These are phyloP conservation scores for Schrankia costaestrigalis DNA, from an alignment of 2,888 invertebrate species.

Conservation along the genomic window DNA sequence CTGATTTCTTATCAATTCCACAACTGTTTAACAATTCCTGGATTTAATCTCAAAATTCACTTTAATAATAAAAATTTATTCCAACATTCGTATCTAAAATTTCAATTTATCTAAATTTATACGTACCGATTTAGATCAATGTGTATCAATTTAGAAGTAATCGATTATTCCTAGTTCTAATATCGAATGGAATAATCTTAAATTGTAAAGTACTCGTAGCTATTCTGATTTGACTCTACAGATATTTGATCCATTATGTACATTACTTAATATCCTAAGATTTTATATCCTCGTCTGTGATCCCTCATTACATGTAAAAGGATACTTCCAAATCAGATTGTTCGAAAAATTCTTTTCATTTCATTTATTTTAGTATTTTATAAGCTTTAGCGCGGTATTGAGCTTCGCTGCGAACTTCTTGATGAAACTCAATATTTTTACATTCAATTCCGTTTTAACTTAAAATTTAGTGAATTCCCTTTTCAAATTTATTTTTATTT, in stretches of 20 bases:
- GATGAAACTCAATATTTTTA: slow-evolving; percentile 14
- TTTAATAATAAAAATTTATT: slow-evolving; percentile 24
- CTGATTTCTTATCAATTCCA: slow-evolving; percentile 68
- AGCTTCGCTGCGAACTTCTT: slow-evolving; percentile 14
- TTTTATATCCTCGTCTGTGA: slow-evolving; percentile 57
- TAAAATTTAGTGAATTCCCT: slow-evolving; percentile 2
- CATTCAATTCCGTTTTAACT: slow-evolving; percentile 2
- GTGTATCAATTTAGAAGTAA: slow-evolving; percentile 20
- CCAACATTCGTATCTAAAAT: slow-evolving; percentile 17
- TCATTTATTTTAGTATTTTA: slow-evolving; percentile 15
- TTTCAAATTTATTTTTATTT: slow-evolving; percentile 13
- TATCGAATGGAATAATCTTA: slow-evolving; percentile 31
- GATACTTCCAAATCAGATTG: slow-evolving; percentile 41
- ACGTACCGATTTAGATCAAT: slow-evolving; percentile 21
- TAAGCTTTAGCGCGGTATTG: slow-evolving; percentile 10
- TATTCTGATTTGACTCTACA: slow-evolving; percentile 46
- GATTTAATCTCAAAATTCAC: slow-evolving; percentile 31
- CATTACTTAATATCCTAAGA: slow-evolving; percentile 57
- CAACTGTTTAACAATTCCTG: slow-evolving; percentile 64
- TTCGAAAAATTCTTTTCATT: slow-evolving; percentile 8
- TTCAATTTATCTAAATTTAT: slow-evolving; percentile 17
- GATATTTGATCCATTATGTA: slow-evolving; percentile 67
- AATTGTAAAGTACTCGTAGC: slow-evolving; percentile 35
- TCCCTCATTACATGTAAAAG: slow-evolving; percentile 67
- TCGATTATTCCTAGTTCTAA: slow-evolving; percentile 21